Base-by-base conservation (phyloP, 64 coral and sea anemone species). In the Montipora capricornis region DNA sequence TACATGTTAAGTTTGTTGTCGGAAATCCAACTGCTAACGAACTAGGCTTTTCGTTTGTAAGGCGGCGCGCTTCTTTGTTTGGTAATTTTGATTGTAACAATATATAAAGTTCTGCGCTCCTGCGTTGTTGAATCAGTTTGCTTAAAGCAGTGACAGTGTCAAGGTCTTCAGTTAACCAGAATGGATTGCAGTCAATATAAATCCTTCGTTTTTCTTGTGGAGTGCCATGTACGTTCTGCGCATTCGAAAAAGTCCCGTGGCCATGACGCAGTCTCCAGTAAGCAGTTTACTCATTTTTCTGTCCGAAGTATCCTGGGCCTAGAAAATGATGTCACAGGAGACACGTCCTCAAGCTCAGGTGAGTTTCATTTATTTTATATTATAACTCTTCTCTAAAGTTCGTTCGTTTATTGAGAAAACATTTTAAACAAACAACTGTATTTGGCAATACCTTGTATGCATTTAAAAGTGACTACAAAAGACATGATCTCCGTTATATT, bases 261-360 rank as follows among this genome's bases (percentile, higher is more conserved):
- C 1, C 66, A 4, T 15, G 4, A 68, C 17, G 49, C 78, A 80
- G 78, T 24, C 49, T 57, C 4, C 49, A 10, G 7, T 10, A 49
- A 9, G 51, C n/a, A 3, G 16, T 5, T 57, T 48, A 55, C 50
- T 16, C 51, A 80, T 19, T 80, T 80, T n/a, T 80, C 78, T n/a
- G 57, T 80, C n/a, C 11, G 17, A 48, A 55, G 49, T 20, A 80
- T 80, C 50, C 19, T 80, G 51, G 78, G 78, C 57, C 49, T 80
- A 49, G 17, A 80, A 10, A 80, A 57, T 24, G 78, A 55, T 22
- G n/a, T n/a, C 49, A n/a, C 49, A 7, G 26, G 26, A 26, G 17
- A 55, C 14, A 8, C 49, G 3, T 22, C 78, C 11, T 19, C 20
- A 55, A 53, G 19, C 9, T 26, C 78, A 2, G 49, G 78, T 80